Base-by-base conservation (phyloP, 2,797 vertebrate species). In the Schizopygopsis pylzovi region DNA sequence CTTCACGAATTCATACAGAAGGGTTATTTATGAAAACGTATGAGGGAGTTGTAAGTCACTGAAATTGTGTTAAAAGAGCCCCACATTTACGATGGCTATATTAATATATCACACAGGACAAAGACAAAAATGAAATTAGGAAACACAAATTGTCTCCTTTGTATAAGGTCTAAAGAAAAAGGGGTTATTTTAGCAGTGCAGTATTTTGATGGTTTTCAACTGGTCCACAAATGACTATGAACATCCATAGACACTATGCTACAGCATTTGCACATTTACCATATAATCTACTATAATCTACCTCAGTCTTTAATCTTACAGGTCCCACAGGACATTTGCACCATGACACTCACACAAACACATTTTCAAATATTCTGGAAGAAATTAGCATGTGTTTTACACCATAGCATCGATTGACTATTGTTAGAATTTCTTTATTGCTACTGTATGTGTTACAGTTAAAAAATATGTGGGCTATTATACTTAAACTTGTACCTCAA, bases 1-100 rank as follows among this genome's bases (percentile, higher is more conserved):
- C 91, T 95, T 95, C 94, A 94, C 92, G 91, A 93, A 95, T 96
- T 94, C 95, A 94, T 94, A 93, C 91, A 90, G 92, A 89, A 90
- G 71, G 87, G 91, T 93, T 96, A 95, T 95, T 95, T 95, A 95
- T 95, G 94, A 93, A 94, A 94, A 93, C 91, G 94, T 93, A 94
- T 92, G 93, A 95, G 94, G 93, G 92, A 84, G 88, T 93, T 94
- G 93, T 94, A 95, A 94, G 93, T 95, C 94, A 95, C 88, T 86
- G 84, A 91, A 95, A 96, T 94, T 94, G 92, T 94, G 93, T 95
- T 95, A 94, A 95, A 88, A 93, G 91, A 94, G 90, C 91, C 90
- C n/a, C 92, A 93, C 91, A 93, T 95, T 95, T 95, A 93, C 87
- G 93, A 92, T 93, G 89, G 92, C 85, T 93, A 90, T 94, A 94